Percentiles rank a stretch among this genome's conserved stretches.
These are phyloP conservation scores for Pithys albifrons DNA, from an alignment of 2,113 vertebrate species.

Conservation along the genomic window DNA sequence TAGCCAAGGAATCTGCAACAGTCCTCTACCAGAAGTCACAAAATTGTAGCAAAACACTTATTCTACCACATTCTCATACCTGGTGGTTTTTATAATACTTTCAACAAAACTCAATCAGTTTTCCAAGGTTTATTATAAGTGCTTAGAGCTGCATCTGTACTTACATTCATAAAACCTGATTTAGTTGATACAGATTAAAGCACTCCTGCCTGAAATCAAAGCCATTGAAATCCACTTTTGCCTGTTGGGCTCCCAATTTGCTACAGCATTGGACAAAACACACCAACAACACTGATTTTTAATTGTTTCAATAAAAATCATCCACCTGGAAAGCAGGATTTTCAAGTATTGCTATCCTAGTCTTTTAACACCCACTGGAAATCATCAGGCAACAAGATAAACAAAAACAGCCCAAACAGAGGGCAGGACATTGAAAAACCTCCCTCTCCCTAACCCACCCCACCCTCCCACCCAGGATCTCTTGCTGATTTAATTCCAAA, in stretches of 20 bases:
- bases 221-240: background rate
- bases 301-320: slow-evolving; percentile 21
- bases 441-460: background rate
- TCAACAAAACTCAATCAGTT: background rate
- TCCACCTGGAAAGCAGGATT: background rate
- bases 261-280: background rate
- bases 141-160: background rate
- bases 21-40: background rate
- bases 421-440: slow-evolving; percentile 18
- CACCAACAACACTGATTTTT: slow-evolving; percentile 3
- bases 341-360: slow-evolving; percentile 44
- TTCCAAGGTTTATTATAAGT: background rate
- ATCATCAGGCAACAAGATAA: slow-evolving; percentile 29
- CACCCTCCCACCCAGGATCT: background rate
- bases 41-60: background rate
- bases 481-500: slow-evolving; percentile 48
- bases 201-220: background rate
- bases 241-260: background rate
- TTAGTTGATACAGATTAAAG: slow-evolving; percentile 15
- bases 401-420: slow-evolving; percentile 4
- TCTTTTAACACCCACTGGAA: slow-evolving; percentile 24
- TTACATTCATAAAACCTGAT: slow-evolving; percentile 9
- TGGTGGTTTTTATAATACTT: background rate
- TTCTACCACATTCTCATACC: background rate
- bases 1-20: background rate